Evolutionary conservation across 2,888 invertebrate species (phyloP), one percentile per base, ranked within the genome.

Genomic region (Melinaea menophilus): DNA sequence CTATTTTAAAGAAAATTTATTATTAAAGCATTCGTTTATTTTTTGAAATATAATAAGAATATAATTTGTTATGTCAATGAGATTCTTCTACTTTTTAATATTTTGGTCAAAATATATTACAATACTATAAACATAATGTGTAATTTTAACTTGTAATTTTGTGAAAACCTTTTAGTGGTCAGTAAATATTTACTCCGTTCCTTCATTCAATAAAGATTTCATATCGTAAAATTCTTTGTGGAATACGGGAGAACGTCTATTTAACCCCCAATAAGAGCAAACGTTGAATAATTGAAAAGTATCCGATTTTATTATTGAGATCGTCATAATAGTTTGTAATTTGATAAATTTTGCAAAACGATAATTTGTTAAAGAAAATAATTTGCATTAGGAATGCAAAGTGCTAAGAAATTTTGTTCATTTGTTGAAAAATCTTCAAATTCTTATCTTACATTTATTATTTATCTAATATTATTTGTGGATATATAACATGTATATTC

Each of bases 221-320:
- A 59, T 59, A 45, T 31, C 22, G 45, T 56, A 22, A 59, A 63
- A 63, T 63, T 56, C 51, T 47, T 58, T 58, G 37, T 22, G 5
- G 31, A 55, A 46, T 51, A 46, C 55, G 41, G 60, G 58, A 55
- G 58, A 61, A 60, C 60, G 48, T 63, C 58, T 60, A 55, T 66
- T 57, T 9, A 59, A 55, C 48, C 51, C 46, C 22, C 1, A 22
- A 61, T 31, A 54, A 47, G 60, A 63, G 51, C 45, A 41, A 61
- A 59, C 54, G 55, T 56, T 61, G 58, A 66, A 66, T 63, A 63
- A 66, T 66, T 62, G 65, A 66, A 63, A 55, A 60, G 60, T 62
- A 63, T 63, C 65, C 60, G 65, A 63, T 62, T 61, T 58, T 55
- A 62, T 57, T 64, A 61, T 64, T 58, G 59, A 59, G 62, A 62